These are phyloP conservation scores for Psococerastis gibbosa DNA, from an alignment of 2,888 invertebrate species.

Conservation along the genomic window DNA sequence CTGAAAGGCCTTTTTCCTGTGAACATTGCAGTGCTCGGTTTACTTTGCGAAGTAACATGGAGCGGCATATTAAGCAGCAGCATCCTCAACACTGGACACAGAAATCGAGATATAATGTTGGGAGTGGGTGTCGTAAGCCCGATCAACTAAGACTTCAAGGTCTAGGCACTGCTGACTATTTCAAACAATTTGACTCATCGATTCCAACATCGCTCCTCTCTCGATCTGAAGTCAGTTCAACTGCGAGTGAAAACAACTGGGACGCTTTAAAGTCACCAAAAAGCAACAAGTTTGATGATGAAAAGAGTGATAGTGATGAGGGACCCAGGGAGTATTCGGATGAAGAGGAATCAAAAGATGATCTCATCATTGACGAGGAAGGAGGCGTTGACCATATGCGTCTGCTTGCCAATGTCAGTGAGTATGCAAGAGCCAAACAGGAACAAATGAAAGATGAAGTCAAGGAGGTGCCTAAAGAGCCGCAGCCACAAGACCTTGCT, in stretches of 20 bases:
- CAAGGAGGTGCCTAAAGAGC: constrained; percentile 16
- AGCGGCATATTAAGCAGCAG: constrained; percentile 83
- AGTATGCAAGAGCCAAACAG: constrained; percentile 18
- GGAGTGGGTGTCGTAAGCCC: constrained; percentile 24
- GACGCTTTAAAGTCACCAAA: constrained; percentile 9
- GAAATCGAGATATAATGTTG: constrained; percentile 22
- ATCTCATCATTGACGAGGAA: constrained; percentile 45
- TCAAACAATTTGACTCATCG: not conserved
- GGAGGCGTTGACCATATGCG: constrained; percentile 16
- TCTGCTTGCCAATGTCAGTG: constrained; percentile 16
- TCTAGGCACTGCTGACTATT: not conserved
- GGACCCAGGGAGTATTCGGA: constrained; percentile 17
- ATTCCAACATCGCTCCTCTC: not conserved
- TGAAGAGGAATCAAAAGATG: constrained; percentile 42
- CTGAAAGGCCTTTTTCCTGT: constrained; percentile 78
- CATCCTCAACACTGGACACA: constrained; percentile 83
- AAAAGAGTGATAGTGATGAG: constrained; percentile 37
- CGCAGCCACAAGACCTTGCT: constrained; percentile 41
- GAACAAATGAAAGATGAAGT: constrained; percentile 17
- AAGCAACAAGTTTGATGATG: constrained; percentile 25
- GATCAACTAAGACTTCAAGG: constrained; percentile 10
- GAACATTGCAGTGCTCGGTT: constrained; percentile 80
- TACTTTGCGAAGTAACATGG: constrained; percentile 86
- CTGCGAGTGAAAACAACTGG: constrained; percentile 2
- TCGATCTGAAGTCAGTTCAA: not conserved